Percentiles rank a stretch among this genome's conserved stretches.
Conservation (phyloP, 2,888 invertebrate genomes). For the Proisotoma minuta region DNA sequence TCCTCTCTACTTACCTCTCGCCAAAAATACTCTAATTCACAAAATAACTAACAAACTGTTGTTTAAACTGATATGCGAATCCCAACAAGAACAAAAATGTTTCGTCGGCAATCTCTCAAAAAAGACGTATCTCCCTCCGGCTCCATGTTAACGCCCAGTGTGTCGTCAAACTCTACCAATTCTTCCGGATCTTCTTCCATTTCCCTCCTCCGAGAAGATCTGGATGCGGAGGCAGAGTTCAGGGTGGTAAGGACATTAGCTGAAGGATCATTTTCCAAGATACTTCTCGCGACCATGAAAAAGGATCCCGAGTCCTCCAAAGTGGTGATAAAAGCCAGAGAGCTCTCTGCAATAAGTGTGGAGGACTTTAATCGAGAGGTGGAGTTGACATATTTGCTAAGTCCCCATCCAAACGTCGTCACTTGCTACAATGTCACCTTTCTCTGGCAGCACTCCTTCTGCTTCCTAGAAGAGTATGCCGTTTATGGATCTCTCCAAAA, state of each 20-base stretch:
- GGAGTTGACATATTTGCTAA: slow-evolving; percentile 70
- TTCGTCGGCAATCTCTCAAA: background rate
- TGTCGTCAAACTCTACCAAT: background rate
- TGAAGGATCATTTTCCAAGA: slow-evolving; percentile 65
- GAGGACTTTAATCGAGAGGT: slow-evolving; percentile 70
- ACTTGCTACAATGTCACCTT: slow-evolving; percentile 70
- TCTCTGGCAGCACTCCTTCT: slow-evolving; percentile 58
- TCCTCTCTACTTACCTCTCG: no score
- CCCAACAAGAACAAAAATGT: background rate
- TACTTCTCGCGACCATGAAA: slow-evolving; percentile 57
- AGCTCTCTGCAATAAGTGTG: slow-evolving; percentile 58
- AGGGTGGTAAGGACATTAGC: slow-evolving; percentile 62
- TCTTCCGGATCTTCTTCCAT: background rate
- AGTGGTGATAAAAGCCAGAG: slow-evolving; percentile 66
- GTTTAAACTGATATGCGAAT: slow-evolving; percentile 3
- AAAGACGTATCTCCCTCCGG: background rate
- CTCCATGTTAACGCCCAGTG: background rate
- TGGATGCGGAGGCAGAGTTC: slow-evolving; percentile 60
- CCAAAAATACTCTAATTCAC: no score
- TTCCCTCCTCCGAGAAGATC: background rate
- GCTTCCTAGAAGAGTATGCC: slow-evolving; percentile 69
- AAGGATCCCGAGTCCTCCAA: slow-evolving; percentile 54
- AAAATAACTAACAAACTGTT: no score
- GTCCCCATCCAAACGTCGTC: slow-evolving; percentile 72
- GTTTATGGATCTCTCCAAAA: slow-evolving; percentile 62